Evolutionary conservation across 2,888 invertebrate genomes (phyloP).

Genomic region (Cerceris ruficornis): DNA sequence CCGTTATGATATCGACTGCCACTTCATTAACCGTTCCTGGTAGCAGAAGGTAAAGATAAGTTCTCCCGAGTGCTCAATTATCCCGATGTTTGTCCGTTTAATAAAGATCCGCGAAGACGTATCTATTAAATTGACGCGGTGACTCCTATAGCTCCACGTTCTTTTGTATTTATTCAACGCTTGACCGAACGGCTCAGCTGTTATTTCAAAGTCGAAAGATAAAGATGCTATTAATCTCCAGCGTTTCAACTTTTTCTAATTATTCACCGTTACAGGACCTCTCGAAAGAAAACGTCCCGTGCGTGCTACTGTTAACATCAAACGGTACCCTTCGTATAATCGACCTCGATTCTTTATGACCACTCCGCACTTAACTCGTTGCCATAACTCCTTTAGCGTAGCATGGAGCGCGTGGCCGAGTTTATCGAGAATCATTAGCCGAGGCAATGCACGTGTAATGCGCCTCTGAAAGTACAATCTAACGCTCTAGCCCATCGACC

Average conservation of each 20-base stretch:
- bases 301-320: slow-evolving; percentile 16
- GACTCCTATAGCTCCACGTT: no score
- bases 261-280: slow-evolving; percentile 28
- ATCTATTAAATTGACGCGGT: no score
- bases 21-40: no score
- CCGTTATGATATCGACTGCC: no score
- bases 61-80: no score
- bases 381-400: slow-evolving; percentile 11
- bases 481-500: not conserved
- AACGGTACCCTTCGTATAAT: slow-evolving; percentile 36
- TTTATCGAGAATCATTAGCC: slow-evolving; percentile 27
- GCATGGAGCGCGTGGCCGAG: not conserved
- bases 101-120: no score
- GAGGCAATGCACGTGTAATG: slow-evolving; percentile 2
- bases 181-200: not conserved
- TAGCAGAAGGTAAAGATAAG: no score
- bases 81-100: no score
- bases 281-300: not conserved
- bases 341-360: slow-evolving; percentile 31
- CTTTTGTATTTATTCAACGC: slow-evolving; percentile 10
- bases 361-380: not conserved
- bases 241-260: slow-evolving; percentile 9
- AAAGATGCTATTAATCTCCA: slow-evolving; percentile 28
- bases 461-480: slow-evolving; percentile 11
- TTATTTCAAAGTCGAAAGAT: slow-evolving; percentile 1